A percentile compares a stretch with the other conserved stretches of the same genome.
These are phyloP conservation scores for Pogonocherus hispidulus DNA, from an alignment of 2,888 invertebrate species.

Conservation along the genomic window DNA sequence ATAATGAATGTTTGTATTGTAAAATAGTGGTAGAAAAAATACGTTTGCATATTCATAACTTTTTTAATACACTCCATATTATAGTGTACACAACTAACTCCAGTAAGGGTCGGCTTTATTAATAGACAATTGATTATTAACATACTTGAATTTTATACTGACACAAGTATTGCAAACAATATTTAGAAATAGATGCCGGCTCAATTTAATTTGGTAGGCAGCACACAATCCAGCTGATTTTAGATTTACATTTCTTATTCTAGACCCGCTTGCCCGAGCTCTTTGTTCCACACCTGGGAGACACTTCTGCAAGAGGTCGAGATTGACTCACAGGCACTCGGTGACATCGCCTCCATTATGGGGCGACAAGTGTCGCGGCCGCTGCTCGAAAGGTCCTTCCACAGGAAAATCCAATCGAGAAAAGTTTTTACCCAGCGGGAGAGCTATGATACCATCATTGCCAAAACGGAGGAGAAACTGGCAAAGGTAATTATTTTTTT, in stretches of 20 bases:
- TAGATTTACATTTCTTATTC: slow-evolving; percentile 41
- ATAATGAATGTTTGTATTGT: no score
- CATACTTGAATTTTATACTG: no score
- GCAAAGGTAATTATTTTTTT: slow-evolving; percentile 55
- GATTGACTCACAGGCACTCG: slow-evolving; percentile 88
- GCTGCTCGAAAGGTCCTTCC: slow-evolving; percentile 88
- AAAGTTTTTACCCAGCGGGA: slow-evolving; percentile 93
- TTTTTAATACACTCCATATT: no score
- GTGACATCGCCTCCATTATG: slow-evolving; percentile 86
- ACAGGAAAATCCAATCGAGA: slow-evolving; percentile 90
- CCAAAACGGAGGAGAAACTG: slow-evolving; percentile 86
- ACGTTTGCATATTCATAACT: no score
- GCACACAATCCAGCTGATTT: no score
- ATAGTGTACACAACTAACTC: no score
- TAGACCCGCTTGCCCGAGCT: slow-evolving; percentile 85
- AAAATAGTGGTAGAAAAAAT: no score
- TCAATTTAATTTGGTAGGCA: no score
- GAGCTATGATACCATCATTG: slow-evolving; percentile 88
- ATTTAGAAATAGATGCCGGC: no score
- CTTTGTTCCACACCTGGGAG: slow-evolving; percentile 92
- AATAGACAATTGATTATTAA: no score
- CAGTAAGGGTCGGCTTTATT: no score
- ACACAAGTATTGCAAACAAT: no score
- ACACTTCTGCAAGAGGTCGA: slow-evolving; percentile 91
- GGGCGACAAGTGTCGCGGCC: slow-evolving; percentile 85